Conservation (phyloP, 2,888 invertebrate genomes). For the Danaus chrysippus region DNA sequence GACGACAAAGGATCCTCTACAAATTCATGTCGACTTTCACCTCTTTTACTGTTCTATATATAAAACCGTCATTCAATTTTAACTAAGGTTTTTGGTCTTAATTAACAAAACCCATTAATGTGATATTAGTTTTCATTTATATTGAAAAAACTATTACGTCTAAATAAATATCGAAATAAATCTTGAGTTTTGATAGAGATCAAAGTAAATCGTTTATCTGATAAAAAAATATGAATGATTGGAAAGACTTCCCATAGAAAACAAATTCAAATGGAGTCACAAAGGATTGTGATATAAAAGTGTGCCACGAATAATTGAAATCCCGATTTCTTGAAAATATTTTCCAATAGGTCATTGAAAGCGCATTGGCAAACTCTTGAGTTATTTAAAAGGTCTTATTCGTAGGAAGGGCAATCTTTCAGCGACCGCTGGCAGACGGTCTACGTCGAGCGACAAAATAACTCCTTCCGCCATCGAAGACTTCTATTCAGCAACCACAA, state of each 20-base stretch:
- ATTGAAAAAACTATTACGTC: background rate
- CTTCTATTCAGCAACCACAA: slow-evolving; percentile 66
- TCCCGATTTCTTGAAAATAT: slow-evolving; percentile 34
- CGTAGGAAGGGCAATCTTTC: slow-evolving; percentile 59
- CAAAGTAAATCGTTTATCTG: background rate
- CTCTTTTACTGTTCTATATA: slow-evolving; percentile 36
- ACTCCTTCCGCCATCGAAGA: slow-evolving; percentile 54
- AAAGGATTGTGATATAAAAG: slow-evolving; percentile 24
- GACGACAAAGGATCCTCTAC: slow-evolving; percentile 76
- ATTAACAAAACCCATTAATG: background rate
- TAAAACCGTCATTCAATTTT: slow-evolving; percentile 7
- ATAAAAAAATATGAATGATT: slow-evolving; percentile 9
- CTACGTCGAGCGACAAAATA: slow-evolving; percentile 61
- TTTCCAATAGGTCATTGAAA: slow-evolving; percentile 35
- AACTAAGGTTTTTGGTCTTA: background rate
- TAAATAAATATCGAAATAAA: background rate
- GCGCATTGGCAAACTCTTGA: slow-evolving; percentile 45
- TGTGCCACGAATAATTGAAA: slow-evolving; percentile 32
- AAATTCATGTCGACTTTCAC: slow-evolving; percentile 72
- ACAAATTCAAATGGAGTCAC: slow-evolving; percentile 13
- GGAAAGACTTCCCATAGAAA: slow-evolving; percentile 1
- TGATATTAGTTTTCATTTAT: background rate
- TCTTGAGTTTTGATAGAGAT: background rate
- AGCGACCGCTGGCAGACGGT: slow-evolving; percentile 54
- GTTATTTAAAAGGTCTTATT: slow-evolving; percentile 63